Conservation (phyloP, 2,888 invertebrate species). For the Andrena trimmerana region DNA sequence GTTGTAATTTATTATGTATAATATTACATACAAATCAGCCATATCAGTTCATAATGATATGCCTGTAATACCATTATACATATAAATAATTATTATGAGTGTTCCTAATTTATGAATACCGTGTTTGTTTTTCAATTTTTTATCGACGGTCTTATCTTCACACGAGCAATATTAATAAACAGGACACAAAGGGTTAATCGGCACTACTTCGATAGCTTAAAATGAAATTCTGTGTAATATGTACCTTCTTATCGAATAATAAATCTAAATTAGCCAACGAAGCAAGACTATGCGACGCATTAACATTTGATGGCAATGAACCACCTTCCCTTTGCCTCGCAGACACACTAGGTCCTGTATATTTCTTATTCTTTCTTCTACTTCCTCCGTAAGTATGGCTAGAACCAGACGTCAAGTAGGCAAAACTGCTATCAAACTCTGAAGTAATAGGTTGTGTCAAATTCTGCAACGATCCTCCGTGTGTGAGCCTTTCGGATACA, state of each 20-base stretch:
- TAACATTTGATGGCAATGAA: conserved; percentile 87
- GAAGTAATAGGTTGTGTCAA: conserved; percentile 86
- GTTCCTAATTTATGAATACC: too few species aligned
- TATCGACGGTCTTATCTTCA: neutral
- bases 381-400: conserved; percentile 82
- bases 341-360: conserved; percentile 83
- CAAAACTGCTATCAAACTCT: conserved; percentile 82
- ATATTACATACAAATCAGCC: neutral
- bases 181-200: neutral
- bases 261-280: conserved; percentile 82
- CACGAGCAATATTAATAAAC: too few species aligned
- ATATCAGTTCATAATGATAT: neutral
- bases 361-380: conserved; percentile 80
- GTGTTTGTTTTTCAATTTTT: neutral
- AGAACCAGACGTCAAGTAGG: conserved; percentile 80
- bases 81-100: neutral
- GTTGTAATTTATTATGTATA: neutral
- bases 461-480: conserved; percentile 87
- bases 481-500: conserved; percentile 86
- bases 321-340: conserved; percentile 89
- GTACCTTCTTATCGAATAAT: conserved; percentile 83
- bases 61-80: neutral
- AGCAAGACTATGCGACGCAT: conserved; percentile 84
- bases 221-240: conserved; percentile 19
- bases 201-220: neutral